Evolutionary conservation across 2,888 invertebrate genomes (phyloP).

Genomic region (Neocrepidodera transversa): DNA sequence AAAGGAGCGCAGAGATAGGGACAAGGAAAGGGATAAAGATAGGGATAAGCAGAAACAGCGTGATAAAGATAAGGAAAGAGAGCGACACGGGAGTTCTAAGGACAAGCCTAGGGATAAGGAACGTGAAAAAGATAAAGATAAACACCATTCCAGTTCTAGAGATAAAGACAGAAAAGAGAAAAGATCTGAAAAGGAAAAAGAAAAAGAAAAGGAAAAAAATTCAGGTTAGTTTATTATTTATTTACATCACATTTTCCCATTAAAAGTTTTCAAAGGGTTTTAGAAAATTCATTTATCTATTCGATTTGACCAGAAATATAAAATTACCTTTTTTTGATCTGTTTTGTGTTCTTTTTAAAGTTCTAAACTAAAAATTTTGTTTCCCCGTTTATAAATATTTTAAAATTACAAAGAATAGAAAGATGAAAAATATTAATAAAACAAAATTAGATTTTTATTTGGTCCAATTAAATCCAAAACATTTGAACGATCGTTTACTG

Average conservation of each 20-base stretch:
- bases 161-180: conserved; percentile 67
- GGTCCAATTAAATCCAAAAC: too few species aligned
- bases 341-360: too few species aligned
- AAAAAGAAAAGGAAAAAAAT: conserved; percentile 48
- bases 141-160: conserved; percentile 59
- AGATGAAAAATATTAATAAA: too few species aligned
- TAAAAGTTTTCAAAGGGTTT: conserved; percentile 1
- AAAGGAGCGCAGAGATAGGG: conserved; percentile 49
- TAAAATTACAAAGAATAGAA: too few species aligned
- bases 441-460: too few species aligned
- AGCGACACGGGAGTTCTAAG: conserved; percentile 54
- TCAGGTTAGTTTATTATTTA: conserved; percentile 37
- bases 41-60: conserved; percentile 55
- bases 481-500: too few species aligned
- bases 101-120: conserved; percentile 55
- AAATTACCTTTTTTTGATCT: too few species aligned
- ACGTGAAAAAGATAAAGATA: conserved; percentile 51
- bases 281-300: not conserved
- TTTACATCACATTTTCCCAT: conserved; percentile 3
- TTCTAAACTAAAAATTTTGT: too few species aligned
- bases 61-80: conserved; percentile 58
- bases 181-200: too few species aligned
- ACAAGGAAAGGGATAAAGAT: conserved; percentile 52
- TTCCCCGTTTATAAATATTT: too few species aligned
- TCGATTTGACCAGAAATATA: not conserved